These are phyloP conservation scores for Sapayoa aenigma DNA, from an alignment of 2,113 vertebrate genomes.

Conservation along the genomic window DNA sequence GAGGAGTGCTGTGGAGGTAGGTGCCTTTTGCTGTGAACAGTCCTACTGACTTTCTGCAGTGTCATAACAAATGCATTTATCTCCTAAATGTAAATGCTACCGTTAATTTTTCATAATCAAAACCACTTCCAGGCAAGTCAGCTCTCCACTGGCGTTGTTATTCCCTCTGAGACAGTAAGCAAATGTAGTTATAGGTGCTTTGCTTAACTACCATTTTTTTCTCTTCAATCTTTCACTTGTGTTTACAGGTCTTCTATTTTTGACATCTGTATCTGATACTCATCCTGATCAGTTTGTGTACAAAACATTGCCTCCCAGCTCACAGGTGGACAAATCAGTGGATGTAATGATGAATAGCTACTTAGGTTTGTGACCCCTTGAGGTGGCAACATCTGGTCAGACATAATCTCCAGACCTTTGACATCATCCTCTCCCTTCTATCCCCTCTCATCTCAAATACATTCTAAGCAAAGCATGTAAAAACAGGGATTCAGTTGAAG, in stretches of 20 bases:
- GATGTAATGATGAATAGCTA: constrained; percentile 85
- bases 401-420: constrained; percentile 51
- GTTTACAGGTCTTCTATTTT: constrained; percentile 80
- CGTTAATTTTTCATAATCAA: neutral
- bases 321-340: constrained; percentile 57
- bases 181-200: neutral
- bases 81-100: neutral
- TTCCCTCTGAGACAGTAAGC: neutral
- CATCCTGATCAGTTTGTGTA: constrained; percentile 82
- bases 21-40: neutral
- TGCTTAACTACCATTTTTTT: constrained; percentile 38
- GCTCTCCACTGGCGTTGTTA: neutral
- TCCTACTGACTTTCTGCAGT: neutral
- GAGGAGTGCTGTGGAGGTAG: neutral
- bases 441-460: constrained; percentile 49
- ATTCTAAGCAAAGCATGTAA: constrained; percentile 46
- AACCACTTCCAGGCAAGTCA: neutral
- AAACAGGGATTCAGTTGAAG: neutral
- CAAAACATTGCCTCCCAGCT: constrained; percentile 78
- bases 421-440: constrained; percentile 13
- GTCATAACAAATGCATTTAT: neutral
- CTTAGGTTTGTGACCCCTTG: constrained; percentile 82
- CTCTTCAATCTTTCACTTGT: constrained; percentile 56
- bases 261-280: constrained; percentile 81
- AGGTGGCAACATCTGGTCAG: constrained; percentile 65